phyloP scores from a whole-genome alignment of 1,140 invertebrate genomes.

The Trichogramma pretiosum region DNA sequence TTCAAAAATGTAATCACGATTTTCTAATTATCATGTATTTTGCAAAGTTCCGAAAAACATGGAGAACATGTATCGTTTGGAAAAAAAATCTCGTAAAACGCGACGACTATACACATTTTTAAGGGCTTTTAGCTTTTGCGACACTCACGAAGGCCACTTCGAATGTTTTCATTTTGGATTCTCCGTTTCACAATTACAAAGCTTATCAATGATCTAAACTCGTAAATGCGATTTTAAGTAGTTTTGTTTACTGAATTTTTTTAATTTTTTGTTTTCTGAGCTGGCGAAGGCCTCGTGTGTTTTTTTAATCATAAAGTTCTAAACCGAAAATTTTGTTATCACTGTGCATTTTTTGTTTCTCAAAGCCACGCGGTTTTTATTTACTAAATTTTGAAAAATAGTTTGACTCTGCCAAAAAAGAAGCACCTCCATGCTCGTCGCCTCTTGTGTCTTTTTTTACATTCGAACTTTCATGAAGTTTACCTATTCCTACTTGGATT shows the following conservation, averaged over 20 bases:
- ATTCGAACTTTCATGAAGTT: neutral
- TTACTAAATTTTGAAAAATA: slow-evolving; percentile 47
- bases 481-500: neutral
- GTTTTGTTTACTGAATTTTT: slow-evolving; percentile 17
- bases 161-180: slow-evolving; percentile 34
- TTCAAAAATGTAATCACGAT: no score
- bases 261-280: no score
- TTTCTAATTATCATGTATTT: no score
- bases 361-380: slow-evolving; percentile 26
- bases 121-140: slow-evolving; percentile 29
- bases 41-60: no score
- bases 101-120: no score
- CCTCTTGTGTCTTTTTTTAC: slow-evolving; percentile 20
- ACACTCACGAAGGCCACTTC: slow-evolving; percentile 40
- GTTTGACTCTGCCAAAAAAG: slow-evolving; percentile 37
- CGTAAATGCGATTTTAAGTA: slow-evolving; percentile 14
- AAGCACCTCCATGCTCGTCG: slow-evolving; percentile 28
- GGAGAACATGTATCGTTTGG: slow-evolving; percentile 2
- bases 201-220: slow-evolving; percentile 24
- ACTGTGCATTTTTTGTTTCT: slow-evolving; percentile 13
- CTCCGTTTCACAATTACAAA: slow-evolving; percentile 34
- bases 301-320: slow-evolving; percentile 20
- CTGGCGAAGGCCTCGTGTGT: slow-evolving; percentile 32
- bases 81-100: slow-evolving; percentile 27
- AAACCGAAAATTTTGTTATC: slow-evolving; percentile 20